These are phyloP conservation scores for Trachelus iudaicus DNA, from an alignment of 2,888 invertebrate species.

Conservation along the genomic window DNA sequence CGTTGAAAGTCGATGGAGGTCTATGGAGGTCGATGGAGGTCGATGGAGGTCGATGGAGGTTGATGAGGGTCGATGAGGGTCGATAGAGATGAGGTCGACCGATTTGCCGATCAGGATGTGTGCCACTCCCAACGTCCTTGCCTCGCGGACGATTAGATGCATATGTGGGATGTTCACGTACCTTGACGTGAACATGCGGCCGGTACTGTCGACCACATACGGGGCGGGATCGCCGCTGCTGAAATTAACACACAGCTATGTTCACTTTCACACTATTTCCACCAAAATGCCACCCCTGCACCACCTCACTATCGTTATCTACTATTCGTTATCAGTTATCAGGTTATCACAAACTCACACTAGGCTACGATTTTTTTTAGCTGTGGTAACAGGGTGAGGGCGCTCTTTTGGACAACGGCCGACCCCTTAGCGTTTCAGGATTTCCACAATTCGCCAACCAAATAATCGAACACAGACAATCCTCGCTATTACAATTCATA, in stretches of 20 bases:
- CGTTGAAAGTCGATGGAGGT: no score
- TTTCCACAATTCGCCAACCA: no score
- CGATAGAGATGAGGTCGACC: constrained; percentile 2
- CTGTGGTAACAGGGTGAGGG: constrained; percentile 43
- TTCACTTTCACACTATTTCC: constrained; percentile 50
- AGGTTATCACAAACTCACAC: constrained; percentile 11
- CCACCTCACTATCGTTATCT: constrained; percentile 34
- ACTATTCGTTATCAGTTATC: constrained; percentile 17
- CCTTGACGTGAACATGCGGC: constrained; percentile 69
- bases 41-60: no score
- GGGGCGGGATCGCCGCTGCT: constrained; percentile 65
- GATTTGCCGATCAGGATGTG: not conserved
- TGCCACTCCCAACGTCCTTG: constrained; percentile 24
- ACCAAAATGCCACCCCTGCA: constrained; percentile 36
- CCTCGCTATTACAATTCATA: no score
- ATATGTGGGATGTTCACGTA: constrained; percentile 62
- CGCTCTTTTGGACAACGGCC: constrained; percentile 35
- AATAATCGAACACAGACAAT: no score
- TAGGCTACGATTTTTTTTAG: constrained; percentile 7
- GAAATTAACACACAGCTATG: constrained; percentile 53
- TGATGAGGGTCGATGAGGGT: constrained; percentile 13
- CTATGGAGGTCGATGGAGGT: no score
- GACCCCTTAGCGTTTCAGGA: constrained; percentile 12
- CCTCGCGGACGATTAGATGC: constrained; percentile 18
- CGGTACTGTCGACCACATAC: constrained; percentile 67